A percentile compares a stretch with the other conserved stretches of the same genome.
These are phyloP conservation scores for Equus quagga DNA, from an alignment of 2,113 vertebrate species.

Conservation along the genomic window DNA sequence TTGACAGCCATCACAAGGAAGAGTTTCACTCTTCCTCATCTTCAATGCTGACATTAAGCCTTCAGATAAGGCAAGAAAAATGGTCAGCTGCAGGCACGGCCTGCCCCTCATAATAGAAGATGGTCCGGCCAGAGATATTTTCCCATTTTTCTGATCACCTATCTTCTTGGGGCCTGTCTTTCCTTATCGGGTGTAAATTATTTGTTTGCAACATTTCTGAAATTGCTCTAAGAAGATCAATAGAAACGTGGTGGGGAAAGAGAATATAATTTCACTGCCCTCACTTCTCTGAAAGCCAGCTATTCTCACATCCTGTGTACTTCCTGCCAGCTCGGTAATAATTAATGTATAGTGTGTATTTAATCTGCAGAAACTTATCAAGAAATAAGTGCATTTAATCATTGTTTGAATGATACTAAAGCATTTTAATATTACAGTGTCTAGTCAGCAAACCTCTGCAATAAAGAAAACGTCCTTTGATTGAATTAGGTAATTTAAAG, in stretches of 20 bases:
- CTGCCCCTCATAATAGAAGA: conserved; percentile 43
- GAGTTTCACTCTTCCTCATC: background rate
- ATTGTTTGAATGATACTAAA: conserved; percentile 33
- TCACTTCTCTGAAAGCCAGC: conserved; percentile 38
- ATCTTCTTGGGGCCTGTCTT: conserved; percentile 36
- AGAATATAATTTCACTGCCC: background rate
- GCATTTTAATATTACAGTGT: conserved; percentile 26
- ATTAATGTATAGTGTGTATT: conserved; percentile 38
- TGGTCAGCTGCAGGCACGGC: background rate
- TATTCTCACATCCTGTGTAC: background rate
- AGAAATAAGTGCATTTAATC: conserved; percentile 61
- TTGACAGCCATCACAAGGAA: conserved; percentile 51
- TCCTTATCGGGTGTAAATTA: conserved; percentile 64
- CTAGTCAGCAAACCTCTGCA: background rate
- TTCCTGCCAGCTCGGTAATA: conserved; percentile 56
- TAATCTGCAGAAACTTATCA: conserved; percentile 52
- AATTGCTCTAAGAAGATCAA: conserved; percentile 69
- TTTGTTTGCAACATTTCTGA: conserved; percentile 67
- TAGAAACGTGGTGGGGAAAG: conserved; percentile 40
- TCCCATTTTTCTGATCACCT: conserved; percentile 55
- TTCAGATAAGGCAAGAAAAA: conserved; percentile 73
- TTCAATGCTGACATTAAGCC: background rate
- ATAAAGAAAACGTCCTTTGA: conserved; percentile 29
- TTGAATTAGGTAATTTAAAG: conserved; percentile 40
- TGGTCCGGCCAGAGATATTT: background rate